These are phyloP conservation scores for Poecile atricapillus DNA, from an alignment of 2,113 vertebrate genomes.

Conservation along the genomic window DNA sequence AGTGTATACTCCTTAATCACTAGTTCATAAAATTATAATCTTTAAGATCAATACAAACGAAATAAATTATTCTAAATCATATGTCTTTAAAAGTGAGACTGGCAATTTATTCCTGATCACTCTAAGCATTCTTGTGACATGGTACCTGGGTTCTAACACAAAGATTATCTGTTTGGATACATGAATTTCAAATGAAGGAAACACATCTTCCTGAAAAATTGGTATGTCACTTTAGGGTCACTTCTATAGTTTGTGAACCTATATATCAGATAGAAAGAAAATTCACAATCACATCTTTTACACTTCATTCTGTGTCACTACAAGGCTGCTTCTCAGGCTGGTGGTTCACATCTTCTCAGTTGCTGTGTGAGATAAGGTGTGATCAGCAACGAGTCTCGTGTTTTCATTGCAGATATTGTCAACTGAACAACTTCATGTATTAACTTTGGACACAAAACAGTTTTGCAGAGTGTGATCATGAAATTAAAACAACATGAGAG, in stretches of 20 bases:
- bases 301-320: background rate
- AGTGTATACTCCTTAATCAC: background rate
- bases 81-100: background rate
- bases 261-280: background rate
- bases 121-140: background rate
- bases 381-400: accelerated
- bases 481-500: background rate
- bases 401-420: background rate
- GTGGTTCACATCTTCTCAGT: background rate
- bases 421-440: background rate
- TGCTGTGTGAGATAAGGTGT: background rate
- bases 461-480: background rate
- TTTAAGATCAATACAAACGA: background rate
- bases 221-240: background rate
- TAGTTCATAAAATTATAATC: background rate
- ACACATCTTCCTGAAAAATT: background rate
- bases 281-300: background rate
- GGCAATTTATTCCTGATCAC: background rate
- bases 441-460: background rate
- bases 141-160: background rate
- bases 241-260: background rate
- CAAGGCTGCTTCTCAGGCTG: background rate
- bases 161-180: background rate
- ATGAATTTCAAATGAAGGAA: background rate
- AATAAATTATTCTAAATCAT: background rate